Evolutionary conservation across 2,888 invertebrate species (phyloP).

Genomic region (Ethmia dodecea): DNA sequence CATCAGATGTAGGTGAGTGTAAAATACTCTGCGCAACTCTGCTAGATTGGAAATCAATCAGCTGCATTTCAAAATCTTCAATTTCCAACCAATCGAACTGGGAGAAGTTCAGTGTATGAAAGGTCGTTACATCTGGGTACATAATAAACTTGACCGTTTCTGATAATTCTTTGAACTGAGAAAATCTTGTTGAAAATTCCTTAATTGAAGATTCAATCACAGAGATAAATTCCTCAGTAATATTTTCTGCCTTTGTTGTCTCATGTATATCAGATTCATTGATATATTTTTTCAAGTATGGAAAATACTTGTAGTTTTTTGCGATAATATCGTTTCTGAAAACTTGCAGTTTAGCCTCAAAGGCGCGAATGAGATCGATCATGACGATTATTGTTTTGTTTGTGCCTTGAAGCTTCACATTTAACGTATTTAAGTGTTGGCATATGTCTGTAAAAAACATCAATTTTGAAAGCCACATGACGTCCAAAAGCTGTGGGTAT

Average conservation of each 20-base stretch:
- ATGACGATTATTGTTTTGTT: slow-evolving; percentile 24
- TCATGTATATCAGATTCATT: slow-evolving; percentile 15
- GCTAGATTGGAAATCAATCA: slow-evolving; percentile 22
- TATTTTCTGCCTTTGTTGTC: slow-evolving; percentile 11
- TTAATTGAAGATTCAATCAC: slow-evolving; percentile 20
- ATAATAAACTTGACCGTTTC: slow-evolving; percentile 18
- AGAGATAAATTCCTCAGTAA: slow-evolving; percentile 20
- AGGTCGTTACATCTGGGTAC: slow-evolving; percentile 15
- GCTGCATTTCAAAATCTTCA: slow-evolving; percentile 22
- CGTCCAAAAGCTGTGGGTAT: slow-evolving; percentile 19
- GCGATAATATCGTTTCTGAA: slow-evolving; percentile 15
- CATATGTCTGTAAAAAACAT: slow-evolving; percentile 27
- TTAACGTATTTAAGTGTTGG: slow-evolving; percentile 21
- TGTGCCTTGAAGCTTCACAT: slow-evolving; percentile 23
- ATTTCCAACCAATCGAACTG: slow-evolving; percentile 20
- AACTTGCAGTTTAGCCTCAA: slow-evolving; percentile 24
- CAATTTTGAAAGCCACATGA: slow-evolving; percentile 26
- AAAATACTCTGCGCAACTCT: too few relatives aligned
- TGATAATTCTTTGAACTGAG: slow-evolving; percentile 20
- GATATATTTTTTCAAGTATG: slow-evolving; percentile 16
- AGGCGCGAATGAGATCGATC: slow-evolving; percentile 24
- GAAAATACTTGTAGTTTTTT: slow-evolving; percentile 18
- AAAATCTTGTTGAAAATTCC: slow-evolving; percentile 20
- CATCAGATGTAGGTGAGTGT: too few relatives aligned
- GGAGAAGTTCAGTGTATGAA: slow-evolving; percentile 14